phyloP scores from a whole-genome alignment of 2,113 vertebrate genomes.

The Notechis scutatus region DNA sequence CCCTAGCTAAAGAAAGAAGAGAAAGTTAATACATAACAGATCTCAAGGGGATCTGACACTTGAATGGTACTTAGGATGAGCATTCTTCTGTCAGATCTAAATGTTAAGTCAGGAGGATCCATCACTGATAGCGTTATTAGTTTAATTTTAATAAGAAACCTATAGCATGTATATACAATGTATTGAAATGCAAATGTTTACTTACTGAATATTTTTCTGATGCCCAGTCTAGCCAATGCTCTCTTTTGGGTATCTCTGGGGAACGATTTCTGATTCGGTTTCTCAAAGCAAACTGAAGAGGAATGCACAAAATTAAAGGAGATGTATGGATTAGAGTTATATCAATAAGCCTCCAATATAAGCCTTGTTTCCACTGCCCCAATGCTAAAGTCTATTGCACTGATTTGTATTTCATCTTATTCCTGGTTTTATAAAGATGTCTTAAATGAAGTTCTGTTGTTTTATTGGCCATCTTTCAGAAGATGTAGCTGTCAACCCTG shows the following conservation, averaged over 20 bases:
- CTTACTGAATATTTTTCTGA: slow-evolving; percentile 88
- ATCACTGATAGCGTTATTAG: neutral
- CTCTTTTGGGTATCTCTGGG: slow-evolving; percentile 67
- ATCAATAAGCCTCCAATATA: neutral
- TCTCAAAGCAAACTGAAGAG: slow-evolving; percentile 83
- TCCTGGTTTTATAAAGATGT: neutral
- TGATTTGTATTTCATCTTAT: neutral
- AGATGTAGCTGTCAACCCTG: neutral
- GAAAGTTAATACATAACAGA: neutral
- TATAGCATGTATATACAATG: neutral
- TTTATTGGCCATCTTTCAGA: neutral
- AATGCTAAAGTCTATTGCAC: neutral
- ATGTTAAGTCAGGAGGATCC: neutral
- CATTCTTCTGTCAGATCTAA: neutral
- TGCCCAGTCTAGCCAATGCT: slow-evolving; percentile 97
- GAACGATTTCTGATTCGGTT: slow-evolving; percentile 80
- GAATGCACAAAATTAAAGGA: slow-evolving; percentile 31
- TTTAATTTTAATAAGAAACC: neutral
- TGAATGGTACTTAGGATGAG: neutral
- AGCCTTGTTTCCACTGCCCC: fast-evolving
- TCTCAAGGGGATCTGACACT: neutral
- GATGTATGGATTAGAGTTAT: neutral
- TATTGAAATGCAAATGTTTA: neutral
- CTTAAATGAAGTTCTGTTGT: neutral
- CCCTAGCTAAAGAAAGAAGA: neutral